Percentiles rank a stretch among this genome's conserved stretches.
These are phyloP conservation scores for Rynchops niger DNA, from an alignment of 2,113 vertebrate species.

Conservation along the genomic window DNA sequence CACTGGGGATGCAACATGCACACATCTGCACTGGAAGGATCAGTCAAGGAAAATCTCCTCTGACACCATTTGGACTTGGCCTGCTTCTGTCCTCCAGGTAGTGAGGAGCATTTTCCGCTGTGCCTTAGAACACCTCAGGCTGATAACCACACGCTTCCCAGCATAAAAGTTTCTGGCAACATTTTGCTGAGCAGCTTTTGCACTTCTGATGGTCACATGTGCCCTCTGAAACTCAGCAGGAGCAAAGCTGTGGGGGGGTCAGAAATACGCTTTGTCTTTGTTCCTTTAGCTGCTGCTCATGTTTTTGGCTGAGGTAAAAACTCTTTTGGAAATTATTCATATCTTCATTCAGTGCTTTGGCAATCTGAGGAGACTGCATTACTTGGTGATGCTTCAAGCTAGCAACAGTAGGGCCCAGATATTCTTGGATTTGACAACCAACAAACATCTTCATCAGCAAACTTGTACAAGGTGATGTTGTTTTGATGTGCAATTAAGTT, in stretches of 20 bases:
- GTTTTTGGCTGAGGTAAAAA: not conserved
- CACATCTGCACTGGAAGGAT: too few species aligned
- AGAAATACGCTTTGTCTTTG: not conserved
- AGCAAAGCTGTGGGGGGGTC: accelerated
- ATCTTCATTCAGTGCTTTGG: not conserved
- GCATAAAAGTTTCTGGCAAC: not conserved
- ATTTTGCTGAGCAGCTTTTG: not conserved
- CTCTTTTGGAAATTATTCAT: not conserved
- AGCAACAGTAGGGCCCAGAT: not conserved
- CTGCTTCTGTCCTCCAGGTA: not conserved
- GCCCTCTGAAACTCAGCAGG: not conserved
- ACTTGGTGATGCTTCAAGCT: not conserved
- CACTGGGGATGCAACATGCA: not conserved
- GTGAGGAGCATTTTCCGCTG: accelerated
- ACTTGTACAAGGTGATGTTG: not conserved
- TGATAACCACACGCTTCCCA: not conserved
- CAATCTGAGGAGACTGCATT: not conserved
- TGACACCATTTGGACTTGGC: not conserved
- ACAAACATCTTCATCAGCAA: not conserved
- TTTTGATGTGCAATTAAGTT: slow-evolving; percentile 40
- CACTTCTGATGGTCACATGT: not conserved
- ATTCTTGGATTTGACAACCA: slow-evolving; percentile 1
- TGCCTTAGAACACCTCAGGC: not conserved
- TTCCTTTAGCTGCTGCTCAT: not conserved
- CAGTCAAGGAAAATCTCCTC: not conserved